Evolutionary conservation across 2,113 vertebrate genomes (phyloP).

Genomic region (Puma concolor): DNA sequence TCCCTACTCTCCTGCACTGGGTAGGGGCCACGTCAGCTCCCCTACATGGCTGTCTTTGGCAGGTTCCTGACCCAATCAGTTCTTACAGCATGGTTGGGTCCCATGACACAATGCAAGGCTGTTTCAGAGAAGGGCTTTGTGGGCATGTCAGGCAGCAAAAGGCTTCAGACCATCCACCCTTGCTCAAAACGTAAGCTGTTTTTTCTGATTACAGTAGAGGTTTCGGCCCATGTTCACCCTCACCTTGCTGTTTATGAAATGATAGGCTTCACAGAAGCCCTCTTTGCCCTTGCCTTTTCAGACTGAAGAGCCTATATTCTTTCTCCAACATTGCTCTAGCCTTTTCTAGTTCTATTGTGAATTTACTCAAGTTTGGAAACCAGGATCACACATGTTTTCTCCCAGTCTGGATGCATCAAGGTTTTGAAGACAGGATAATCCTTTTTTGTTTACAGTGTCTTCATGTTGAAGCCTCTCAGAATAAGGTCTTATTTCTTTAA

Average conservation of each 20-base stretch:
- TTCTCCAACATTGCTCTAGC: neutral
- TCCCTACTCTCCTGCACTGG: too few species aligned
- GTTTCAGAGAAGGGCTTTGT: constrained; percentile 18
- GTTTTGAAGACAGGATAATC: neutral
- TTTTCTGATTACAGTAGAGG: neutral
- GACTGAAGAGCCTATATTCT: neutral
- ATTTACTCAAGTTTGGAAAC: neutral
- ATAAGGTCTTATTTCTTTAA: neutral
- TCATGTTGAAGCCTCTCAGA: neutral
- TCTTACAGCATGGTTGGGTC: neutral
- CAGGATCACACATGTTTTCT: neutral
- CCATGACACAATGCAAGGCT: neutral
- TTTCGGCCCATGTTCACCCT: neutral
- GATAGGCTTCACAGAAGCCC: neutral
- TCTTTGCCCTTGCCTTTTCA: neutral
- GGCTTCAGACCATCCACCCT: neutral
- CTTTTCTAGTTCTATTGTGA: neutral
- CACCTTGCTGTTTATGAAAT: neutral
- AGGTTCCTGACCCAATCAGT: neutral
- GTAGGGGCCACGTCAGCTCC: neutral
- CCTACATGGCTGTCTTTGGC: neutral
- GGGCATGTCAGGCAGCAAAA: neutral
- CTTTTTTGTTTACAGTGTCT: constrained; percentile 12
- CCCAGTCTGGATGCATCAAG: neutral
- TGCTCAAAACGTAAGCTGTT: neutral